These are phyloP conservation scores for Raja brachyura DNA, from an alignment of 2,113 vertebrate genomes.

Conservation along the genomic window DNA sequence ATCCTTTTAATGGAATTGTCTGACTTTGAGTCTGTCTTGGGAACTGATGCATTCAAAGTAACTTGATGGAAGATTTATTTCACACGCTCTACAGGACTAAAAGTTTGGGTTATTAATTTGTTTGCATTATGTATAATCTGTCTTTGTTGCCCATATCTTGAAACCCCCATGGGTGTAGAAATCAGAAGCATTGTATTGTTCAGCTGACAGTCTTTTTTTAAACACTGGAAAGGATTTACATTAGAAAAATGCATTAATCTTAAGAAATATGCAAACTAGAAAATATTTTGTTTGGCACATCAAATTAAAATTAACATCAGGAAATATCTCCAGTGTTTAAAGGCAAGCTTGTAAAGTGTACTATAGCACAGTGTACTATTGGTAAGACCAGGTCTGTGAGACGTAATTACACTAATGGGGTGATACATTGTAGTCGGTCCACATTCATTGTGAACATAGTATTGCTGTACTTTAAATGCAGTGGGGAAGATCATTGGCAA, in stretches of 20 bases:
- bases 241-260: not conserved
- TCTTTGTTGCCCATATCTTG: not conserved
- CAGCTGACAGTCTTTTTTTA: not conserved
- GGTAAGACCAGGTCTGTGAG: not conserved
- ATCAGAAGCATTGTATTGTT: not conserved
- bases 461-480: conserved; percentile 6
- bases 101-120: not conserved
- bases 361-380: conserved; percentile 17
- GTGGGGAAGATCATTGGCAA: not conserved
- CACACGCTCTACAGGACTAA: not conserved
- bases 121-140: not conserved
- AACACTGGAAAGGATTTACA: not conserved
- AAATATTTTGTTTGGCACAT: not conserved
- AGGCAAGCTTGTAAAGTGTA: no score
- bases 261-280: not conserved
- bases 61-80: not conserved
- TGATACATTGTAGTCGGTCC: not conserved
- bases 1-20: not conserved
- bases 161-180: not conserved
- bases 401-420: not conserved
- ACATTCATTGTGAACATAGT: conserved; percentile 35
- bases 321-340: not conserved
- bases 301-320: not conserved
- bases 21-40: not conserved
- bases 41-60: not conserved